These are phyloP conservation scores for Temnothorax ravouxi DNA, from an alignment of 2,888 invertebrate genomes.

Conservation along the genomic window DNA sequence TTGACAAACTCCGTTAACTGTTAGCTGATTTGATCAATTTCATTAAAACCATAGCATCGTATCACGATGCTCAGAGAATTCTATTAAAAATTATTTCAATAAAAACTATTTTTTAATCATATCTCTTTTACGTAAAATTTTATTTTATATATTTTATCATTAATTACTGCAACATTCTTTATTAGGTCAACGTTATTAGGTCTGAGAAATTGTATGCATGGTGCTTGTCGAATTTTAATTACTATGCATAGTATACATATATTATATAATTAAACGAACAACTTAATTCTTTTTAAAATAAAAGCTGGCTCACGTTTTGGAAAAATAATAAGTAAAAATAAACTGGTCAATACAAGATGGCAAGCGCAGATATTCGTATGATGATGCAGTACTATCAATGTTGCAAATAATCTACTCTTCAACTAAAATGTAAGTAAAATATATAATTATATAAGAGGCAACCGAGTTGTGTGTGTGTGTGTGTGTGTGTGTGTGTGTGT, in stretches of 20 bases:
- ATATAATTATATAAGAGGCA: background rate
- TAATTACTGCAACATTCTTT: background rate
- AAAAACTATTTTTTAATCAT: background rate
- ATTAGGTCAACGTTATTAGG: background rate
- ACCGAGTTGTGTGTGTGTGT: background rate
- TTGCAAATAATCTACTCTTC: background rate
- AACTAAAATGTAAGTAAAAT: background rate
- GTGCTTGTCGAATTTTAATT: background rate
- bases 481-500: too few species aligned
- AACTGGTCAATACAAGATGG: background rate
- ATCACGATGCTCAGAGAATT: background rate
- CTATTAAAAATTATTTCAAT: slow-evolving; percentile 2
- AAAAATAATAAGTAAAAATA: background rate
- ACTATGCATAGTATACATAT: background rate
- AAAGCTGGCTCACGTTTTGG: background rate
- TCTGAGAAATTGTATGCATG: background rate
- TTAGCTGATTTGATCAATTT: background rate
- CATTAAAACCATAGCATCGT: background rate
- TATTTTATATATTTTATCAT: background rate
- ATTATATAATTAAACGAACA: background rate
- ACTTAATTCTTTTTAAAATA: slow-evolving; percentile 7
- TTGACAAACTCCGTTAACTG: background rate
- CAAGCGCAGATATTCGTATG: background rate
- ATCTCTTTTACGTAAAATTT: background rate
- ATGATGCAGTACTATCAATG: background rate